Percentiles rank a stretch among this genome's conserved stretches.
phyloP scores from a whole-genome alignment of 2,888 invertebrate species.

The Leucozona laternaria region DNA sequence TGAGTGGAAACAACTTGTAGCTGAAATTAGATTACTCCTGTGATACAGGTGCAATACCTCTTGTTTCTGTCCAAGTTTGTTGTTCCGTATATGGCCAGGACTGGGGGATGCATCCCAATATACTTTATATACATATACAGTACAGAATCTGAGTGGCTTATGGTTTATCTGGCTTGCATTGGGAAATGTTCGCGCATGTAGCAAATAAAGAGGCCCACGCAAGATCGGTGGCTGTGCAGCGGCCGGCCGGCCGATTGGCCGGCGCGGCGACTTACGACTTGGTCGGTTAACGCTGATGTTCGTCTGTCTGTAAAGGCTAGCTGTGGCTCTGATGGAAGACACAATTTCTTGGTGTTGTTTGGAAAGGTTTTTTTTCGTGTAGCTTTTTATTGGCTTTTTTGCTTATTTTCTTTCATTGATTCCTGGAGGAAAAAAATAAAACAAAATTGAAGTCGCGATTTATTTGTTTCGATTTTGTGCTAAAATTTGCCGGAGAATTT shows the following conservation, averaged over 20 bases:
- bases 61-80: constrained; percentile 75
- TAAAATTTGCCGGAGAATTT: constrained; percentile 62
- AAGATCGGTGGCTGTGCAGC: constrained; percentile 36
- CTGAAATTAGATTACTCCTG: constrained; percentile 78
- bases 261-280: constrained; percentile 65
- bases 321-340: constrained; percentile 48
- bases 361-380: constrained; percentile 48
- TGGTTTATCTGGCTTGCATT: constrained; percentile 66
- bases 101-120: constrained; percentile 33
- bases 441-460: constrained; percentile 76
- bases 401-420: constrained; percentile 55
- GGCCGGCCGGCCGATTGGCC: background rate
- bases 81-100: constrained; percentile 52
- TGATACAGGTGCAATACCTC: constrained; percentile 78
- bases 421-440: constrained; percentile 43
- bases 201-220: constrained; percentile 75
- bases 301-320: constrained; percentile 37
- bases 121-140: constrained; percentile 15
- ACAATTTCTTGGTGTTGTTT: constrained; percentile 61
- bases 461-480: constrained; percentile 76
- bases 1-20: constrained; percentile 78
- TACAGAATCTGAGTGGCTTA: constrained; percentile 63
- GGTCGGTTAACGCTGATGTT: constrained; percentile 56
- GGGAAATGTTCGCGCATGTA: constrained; percentile 71
- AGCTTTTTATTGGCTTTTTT: constrained; percentile 61